phyloP scores from a whole-genome alignment of 2,888 invertebrate species.

The Allophyes oxyacanthae region DNA sequence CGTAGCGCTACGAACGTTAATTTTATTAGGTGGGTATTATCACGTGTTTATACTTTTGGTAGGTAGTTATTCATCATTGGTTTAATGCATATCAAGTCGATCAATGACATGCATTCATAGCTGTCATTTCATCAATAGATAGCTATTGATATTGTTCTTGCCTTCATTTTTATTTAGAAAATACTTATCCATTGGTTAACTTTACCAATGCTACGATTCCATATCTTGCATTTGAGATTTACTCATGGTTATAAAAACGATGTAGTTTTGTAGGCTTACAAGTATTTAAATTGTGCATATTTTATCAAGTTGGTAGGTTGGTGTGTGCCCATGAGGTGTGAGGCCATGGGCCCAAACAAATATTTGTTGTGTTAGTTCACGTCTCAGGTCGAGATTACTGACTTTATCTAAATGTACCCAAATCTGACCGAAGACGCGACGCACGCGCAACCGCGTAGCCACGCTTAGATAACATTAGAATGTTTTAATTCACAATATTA shows the following conservation, averaged over 20 bases:
- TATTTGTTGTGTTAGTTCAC: slow-evolving; percentile 77
- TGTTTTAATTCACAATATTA: slow-evolving; percentile 41
- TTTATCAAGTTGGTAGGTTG: slow-evolving; percentile 45
- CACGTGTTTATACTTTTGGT: neutral
- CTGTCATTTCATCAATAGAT: too few species aligned
- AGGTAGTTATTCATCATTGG: neutral
- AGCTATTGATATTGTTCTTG: too few species aligned
- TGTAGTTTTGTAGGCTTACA: slow-evolving; percentile 34
- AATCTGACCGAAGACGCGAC: slow-evolving; percentile 73
- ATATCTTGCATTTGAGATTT: slow-evolving; percentile 1
- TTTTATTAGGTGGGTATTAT: neutral
- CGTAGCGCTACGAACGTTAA: slow-evolving; percentile 6
- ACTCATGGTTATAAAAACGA: slow-evolving; percentile 7
- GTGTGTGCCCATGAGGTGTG: slow-evolving; percentile 60
- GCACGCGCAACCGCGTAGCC: slow-evolving; percentile 36
- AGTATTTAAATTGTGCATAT: slow-evolving; percentile 49
- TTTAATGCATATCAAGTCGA: neutral
- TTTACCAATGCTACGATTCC: neutral
- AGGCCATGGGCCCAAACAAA: slow-evolving; percentile 73
- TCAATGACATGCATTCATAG: too few species aligned
- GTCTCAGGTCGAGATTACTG: slow-evolving; percentile 76
- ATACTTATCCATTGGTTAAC: too few species aligned
- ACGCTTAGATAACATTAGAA: slow-evolving; percentile 52
- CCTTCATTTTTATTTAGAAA: too few species aligned
- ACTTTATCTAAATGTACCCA: slow-evolving; percentile 78